A percentile compares a stretch with the other conserved stretches of the same genome.
Conservation (phyloP, 1,140 invertebrate genomes). For the Drosophila lacteicornis region DNA sequence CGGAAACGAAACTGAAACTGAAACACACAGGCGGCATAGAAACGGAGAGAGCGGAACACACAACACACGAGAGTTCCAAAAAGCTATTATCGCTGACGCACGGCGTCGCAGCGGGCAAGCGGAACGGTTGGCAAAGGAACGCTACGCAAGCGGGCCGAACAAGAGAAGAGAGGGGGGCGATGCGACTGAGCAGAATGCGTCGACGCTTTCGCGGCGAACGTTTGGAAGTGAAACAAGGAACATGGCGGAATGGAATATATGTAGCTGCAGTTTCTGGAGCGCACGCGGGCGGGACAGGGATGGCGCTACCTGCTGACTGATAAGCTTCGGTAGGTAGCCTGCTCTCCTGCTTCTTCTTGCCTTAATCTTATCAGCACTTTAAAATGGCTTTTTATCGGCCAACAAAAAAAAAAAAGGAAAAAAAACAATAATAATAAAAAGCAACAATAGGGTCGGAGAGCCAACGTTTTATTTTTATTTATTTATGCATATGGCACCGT, state of each 20-base stretch:
- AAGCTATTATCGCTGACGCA: conserved; percentile 49
- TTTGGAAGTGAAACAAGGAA: conserved; percentile 35
- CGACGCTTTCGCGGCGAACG: conserved; percentile 28
- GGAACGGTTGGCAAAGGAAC: conserved; percentile 38
- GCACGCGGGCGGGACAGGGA: conserved; percentile 14
- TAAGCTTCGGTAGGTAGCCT: conserved; percentile 24
- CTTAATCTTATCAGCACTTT: conserved; percentile 41
- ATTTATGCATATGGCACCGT: conserved; percentile 22
- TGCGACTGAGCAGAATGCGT: conserved; percentile 35
- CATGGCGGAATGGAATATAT: conserved; percentile 5
- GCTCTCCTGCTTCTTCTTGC: conserved; percentile 6
- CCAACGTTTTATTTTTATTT: conserved; percentile 16
- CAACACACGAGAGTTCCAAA: conserved; percentile 41
- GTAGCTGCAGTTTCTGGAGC: conserved; percentile 23
- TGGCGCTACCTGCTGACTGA: conserved; percentile 8
- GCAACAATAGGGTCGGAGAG: conserved; percentile 1
- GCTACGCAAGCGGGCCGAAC: conserved; percentile 13
- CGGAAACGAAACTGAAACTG: conserved; percentile 53
- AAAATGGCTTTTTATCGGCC: conserved; percentile 39
- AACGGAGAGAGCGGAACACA: conserved; percentile 5
- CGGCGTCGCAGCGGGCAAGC: conserved; percentile 20
- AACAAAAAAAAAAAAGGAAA: background rate
- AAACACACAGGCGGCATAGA: conserved; percentile 39
- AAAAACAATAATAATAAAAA: conserved; percentile 16
- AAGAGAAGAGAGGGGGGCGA: conserved; percentile 1